Conservation (phyloP, 2,888 invertebrate genomes). For the Drosophila flavopinicola region DNA sequence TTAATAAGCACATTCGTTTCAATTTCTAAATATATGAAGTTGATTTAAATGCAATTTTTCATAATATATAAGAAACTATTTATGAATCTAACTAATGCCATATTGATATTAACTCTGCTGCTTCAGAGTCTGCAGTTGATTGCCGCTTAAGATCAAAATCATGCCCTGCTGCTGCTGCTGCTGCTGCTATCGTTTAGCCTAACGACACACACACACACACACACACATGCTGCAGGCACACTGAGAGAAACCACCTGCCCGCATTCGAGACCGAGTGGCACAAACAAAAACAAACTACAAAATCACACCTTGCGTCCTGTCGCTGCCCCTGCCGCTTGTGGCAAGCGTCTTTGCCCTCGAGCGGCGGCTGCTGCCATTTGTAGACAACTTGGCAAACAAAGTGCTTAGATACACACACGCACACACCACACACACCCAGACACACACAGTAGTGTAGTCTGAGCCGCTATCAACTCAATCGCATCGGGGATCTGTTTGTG, state of each 20-base stretch:
- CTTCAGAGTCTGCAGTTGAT: slow-evolving; percentile 4
- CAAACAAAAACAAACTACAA: slow-evolving; percentile 33
- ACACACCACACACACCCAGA: slow-evolving; percentile 19
- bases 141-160: slow-evolving; percentile 29
- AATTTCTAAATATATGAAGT: slow-evolving; percentile 20
- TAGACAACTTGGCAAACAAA: slow-evolving; percentile 70
- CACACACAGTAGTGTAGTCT: slow-evolving; percentile 16
- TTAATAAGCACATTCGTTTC: neutral
- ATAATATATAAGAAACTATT: slow-evolving; percentile 53
- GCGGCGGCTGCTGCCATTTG: slow-evolving; percentile 33
- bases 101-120: slow-evolving; percentile 21
- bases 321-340: slow-evolving; percentile 27
- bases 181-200: neutral
- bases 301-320: slow-evolving; percentile 75
- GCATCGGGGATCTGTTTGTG: slow-evolving; percentile 66
- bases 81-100: slow-evolving; percentile 45
- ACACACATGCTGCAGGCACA: neutral
- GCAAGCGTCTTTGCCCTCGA: slow-evolving; percentile 30
- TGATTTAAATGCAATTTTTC: slow-evolving; percentile 58
- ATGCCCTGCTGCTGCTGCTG: neutral
- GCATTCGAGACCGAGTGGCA: slow-evolving; percentile 54
- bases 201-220: slow-evolving; percentile 1
- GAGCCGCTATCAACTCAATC: slow-evolving; percentile 56
- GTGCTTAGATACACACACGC: slow-evolving; percentile 36
- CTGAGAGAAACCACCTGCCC: slow-evolving; percentile 61